These are phyloP conservation scores for Marcusenius ussheri DNA, from an alignment of 2,113 vertebrate species.

Conservation along the genomic window DNA sequence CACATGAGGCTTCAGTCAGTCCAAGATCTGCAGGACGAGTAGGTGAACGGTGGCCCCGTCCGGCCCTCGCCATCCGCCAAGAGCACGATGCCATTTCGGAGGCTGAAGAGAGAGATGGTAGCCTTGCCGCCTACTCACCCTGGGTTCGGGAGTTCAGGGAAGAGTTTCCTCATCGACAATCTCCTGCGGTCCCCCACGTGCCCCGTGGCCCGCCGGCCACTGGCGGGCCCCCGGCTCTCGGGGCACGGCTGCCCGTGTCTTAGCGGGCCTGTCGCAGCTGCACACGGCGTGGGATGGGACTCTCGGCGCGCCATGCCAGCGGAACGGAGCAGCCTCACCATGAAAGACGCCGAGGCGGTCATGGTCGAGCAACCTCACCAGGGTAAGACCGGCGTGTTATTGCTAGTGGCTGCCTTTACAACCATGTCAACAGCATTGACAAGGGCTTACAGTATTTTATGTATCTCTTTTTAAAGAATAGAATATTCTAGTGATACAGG, in stretches of 20 bases:
- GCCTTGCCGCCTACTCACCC: slow-evolving; percentile 58
- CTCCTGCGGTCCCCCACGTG: slow-evolving; percentile 66
- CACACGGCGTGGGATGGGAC: slow-evolving; percentile 58
- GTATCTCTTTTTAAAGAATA: background rate
- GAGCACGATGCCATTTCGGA: slow-evolving; percentile 58
- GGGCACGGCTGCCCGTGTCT: slow-evolving; percentile 51
- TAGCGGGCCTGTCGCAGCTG: slow-evolving; percentile 45
- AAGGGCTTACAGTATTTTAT: background rate
- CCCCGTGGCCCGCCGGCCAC: slow-evolving; percentile 39
- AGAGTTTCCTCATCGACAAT: slow-evolving; percentile 91
- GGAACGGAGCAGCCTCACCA: slow-evolving; percentile 41
- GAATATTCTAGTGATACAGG: background rate
- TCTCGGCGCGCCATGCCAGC: slow-evolving; percentile 45
- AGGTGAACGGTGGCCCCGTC: slow-evolving; percentile 30
- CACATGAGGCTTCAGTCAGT: slow-evolving; percentile 4
- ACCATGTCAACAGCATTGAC: background rate
- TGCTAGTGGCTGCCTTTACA: background rate
- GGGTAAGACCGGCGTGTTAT: slow-evolving; percentile 42
- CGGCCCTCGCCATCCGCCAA: slow-evolving; percentile 19
- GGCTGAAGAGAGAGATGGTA: slow-evolving; percentile 58
- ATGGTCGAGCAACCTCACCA: slow-evolving; percentile 35
- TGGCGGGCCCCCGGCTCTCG: slow-evolving; percentile 49
- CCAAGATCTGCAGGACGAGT: background rate
- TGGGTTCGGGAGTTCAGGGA: slow-evolving; percentile 76
- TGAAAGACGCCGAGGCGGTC: slow-evolving; percentile 35